A percentile compares a stretch with the other conserved stretches of the same genome.
These are phyloP conservation scores for Hyalella azteca DNA, from an alignment of 2,888 invertebrate species.

Conservation along the genomic window DNA sequence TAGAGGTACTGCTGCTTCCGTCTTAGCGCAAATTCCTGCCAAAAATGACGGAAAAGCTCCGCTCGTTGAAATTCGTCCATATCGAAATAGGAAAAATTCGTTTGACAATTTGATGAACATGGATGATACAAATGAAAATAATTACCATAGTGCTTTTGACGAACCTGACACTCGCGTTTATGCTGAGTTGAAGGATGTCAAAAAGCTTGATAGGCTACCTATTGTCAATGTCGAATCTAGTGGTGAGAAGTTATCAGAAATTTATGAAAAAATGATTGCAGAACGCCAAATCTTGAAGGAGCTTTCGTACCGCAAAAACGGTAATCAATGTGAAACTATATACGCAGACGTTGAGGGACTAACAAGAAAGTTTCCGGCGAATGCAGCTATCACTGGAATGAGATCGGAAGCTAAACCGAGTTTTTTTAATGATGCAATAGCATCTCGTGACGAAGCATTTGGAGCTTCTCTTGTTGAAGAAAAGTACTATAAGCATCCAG, in stretches of 20 bases:
- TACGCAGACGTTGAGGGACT: neutral
- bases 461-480: neutral
- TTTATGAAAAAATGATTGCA: conserved; percentile 18
- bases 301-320: conserved; percentile 1
- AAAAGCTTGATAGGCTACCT: no score
- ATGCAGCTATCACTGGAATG: neutral
- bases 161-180: no score
- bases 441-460: neutral
- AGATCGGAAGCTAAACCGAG: neutral
- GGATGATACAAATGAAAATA: no score
- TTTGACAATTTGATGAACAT: neutral
- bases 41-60: neutral
- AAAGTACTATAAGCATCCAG: neutral
- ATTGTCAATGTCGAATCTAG: no score
- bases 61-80: conserved; percentile 16
- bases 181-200: no score
- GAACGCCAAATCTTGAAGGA: conserved; percentile 23
- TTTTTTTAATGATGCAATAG: neutral
- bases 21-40: neutral
- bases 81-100: neutral
- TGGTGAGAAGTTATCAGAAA: conserved; percentile 9
- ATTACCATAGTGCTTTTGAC: no score
- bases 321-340: neutral
- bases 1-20: neutral
- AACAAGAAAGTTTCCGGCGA: neutral